These are phyloP conservation scores for Trimorus sp. DNA, from an alignment of 2,888 invertebrate genomes.

Conservation along the genomic window DNA sequence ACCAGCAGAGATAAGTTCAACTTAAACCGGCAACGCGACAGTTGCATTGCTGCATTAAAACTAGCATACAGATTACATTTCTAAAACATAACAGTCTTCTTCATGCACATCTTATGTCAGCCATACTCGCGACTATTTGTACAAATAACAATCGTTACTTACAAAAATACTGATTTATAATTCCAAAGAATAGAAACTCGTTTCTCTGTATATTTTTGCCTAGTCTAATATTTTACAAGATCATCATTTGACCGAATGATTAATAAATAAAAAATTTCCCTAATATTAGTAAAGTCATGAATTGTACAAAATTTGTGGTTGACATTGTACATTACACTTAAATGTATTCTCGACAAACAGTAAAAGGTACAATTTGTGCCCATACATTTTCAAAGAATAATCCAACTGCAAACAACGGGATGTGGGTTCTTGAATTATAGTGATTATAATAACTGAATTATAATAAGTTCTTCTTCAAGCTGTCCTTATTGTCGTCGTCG, in stretches of 20 bases:
- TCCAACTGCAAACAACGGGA: too few species aligned
- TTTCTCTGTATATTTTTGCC: not conserved
- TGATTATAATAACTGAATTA: not conserved
- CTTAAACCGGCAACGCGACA: too few species aligned
- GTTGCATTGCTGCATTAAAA: not conserved
- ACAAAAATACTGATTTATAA: constrained; percentile 45
- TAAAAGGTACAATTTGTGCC: constrained; percentile 3
- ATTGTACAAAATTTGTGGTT: too few species aligned
- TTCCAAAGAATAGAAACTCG: constrained; percentile 1
- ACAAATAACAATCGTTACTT: constrained; percentile 22
- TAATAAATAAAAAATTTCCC: not conserved
- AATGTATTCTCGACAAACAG: not conserved
- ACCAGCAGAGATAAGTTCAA: too few species aligned
- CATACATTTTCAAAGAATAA: not conserved
- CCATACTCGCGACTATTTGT: constrained; percentile 3
- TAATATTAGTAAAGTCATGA: not conserved
- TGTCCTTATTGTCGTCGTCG: constrained; percentile 62
- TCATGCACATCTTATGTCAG: constrained; percentile 3
- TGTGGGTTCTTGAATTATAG: too few species aligned
- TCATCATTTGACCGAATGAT: not conserved
- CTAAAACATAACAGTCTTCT: constrained; percentile 27
- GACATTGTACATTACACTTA: not conserved
- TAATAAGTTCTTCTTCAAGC: constrained; percentile 15
- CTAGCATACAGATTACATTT: constrained; percentile 22
- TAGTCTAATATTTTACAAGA: not conserved